Evolutionary conservation across 1,140 invertebrate genomes (phyloP).

Genomic region (Oncopeltus fasciatus): DNA sequence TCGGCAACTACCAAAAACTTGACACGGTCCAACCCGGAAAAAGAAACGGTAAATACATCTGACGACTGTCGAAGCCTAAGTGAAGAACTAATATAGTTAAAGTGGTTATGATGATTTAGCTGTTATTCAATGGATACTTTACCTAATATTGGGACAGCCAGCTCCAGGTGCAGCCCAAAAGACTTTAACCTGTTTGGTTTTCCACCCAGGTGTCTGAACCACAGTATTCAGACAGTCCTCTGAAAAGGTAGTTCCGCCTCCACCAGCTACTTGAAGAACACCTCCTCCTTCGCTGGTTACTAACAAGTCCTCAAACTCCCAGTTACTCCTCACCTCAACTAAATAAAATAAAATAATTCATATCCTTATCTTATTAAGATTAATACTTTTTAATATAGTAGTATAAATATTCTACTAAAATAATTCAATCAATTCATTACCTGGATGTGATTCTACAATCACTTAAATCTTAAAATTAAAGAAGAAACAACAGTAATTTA

Average conservation of each 20-base stretch:
- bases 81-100: background rate
- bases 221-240: slow-evolving; percentile 63
- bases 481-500: too few species aligned
- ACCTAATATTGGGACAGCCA: slow-evolving; percentile 61
- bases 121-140: too few species aligned
- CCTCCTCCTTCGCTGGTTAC: slow-evolving; percentile 39
- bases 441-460: too few species aligned
- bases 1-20: too few species aligned
- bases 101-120: background rate
- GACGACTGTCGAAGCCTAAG: too few species aligned
- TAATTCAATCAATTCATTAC: too few species aligned
- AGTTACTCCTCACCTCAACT: background rate
- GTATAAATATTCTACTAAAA: too few species aligned
- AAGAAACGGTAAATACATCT: too few species aligned
- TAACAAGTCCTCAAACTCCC: slow-evolving; percentile 50
- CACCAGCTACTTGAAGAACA: slow-evolving; percentile 37
- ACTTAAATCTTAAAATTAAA: too few species aligned
- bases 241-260: slow-evolving; percentile 50
- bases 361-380: too few species aligned
- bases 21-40: too few species aligned
- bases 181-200: slow-evolving; percentile 54
- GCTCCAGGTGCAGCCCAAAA: slow-evolving; percentile 64
- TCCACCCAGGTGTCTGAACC: slow-evolving; percentile 47
- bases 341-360: background rate
- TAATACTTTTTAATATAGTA: too few species aligned